Evolutionary conservation across 2,888 invertebrate species (phyloP).

Genomic region (Mayetiola destructor): DNA sequence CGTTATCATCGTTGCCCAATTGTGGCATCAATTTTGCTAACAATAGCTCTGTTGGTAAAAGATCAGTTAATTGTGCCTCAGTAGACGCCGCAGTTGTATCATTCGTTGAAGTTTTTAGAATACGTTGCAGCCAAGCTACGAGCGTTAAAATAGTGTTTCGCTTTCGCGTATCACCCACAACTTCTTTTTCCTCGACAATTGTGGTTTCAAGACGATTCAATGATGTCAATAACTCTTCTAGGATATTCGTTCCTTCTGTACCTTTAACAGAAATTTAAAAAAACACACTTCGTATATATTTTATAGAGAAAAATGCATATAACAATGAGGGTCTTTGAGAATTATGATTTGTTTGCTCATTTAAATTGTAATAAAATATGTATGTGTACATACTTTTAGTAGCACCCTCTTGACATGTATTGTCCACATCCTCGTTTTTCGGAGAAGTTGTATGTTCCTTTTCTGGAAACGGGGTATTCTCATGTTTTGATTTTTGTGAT

Average conservation of each 20-base stretch:
- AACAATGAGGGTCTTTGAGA: no score
- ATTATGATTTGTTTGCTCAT: no score
- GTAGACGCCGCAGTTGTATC: conserved; percentile 22
- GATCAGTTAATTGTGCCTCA: not conserved
- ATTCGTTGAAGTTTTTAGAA: conserved; percentile 34
- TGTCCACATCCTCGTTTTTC: conserved; percentile 57
- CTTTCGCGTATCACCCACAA: conserved; percentile 36
- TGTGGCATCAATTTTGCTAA: not conserved
- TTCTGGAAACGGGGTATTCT: conserved; percentile 44
- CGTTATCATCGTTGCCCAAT: conserved; percentile 15
- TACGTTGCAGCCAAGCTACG: conserved; percentile 53
- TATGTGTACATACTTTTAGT: no score
- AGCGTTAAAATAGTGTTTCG: conserved; percentile 49
- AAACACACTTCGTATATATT: conserved; percentile 35
- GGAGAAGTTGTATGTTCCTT: conserved; percentile 49
- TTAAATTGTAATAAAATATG: no score
- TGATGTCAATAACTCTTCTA: conserved; percentile 64
- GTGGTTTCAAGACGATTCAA: conserved; percentile 60
- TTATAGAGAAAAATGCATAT: no score
- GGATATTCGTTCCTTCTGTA: conserved; percentile 42
- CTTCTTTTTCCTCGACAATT: conserved; percentile 43
- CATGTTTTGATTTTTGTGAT: conserved; percentile 27
- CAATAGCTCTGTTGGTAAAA: conserved; percentile 5
- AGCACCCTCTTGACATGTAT: conserved; percentile 40
- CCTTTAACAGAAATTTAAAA: conserved; percentile 22